These are phyloP conservation scores for Sylvietta virens DNA, from an alignment of 2,113 vertebrate genomes.

Conservation along the genomic window DNA sequence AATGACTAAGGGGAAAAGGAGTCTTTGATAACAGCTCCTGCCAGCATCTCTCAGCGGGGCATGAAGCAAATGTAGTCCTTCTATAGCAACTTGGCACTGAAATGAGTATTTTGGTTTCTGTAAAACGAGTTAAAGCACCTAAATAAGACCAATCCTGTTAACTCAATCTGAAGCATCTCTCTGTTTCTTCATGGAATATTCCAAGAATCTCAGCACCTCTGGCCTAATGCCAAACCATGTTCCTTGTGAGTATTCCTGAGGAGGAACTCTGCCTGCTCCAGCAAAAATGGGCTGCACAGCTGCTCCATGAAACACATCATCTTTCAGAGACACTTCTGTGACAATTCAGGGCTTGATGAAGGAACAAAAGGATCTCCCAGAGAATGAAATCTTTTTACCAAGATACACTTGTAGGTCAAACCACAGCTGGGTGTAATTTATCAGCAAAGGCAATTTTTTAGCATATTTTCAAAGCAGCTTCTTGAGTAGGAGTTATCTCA, in stretches of 20 bases:
- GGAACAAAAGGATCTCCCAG: neutral
- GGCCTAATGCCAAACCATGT: neutral
- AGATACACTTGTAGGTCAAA: neutral
- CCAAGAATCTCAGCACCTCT: neutral
- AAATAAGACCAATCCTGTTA: neutral
- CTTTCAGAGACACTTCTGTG: neutral
- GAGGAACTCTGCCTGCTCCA: neutral
- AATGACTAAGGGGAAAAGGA: slow-evolving; percentile 29
- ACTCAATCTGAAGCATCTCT: neutral
- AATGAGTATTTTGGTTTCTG: neutral
- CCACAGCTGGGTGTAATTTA: neutral
- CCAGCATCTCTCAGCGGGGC: slow-evolving; percentile 36
- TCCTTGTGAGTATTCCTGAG: neutral
- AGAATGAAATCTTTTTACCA: neutral
- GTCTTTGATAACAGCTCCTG: slow-evolving; percentile 25
- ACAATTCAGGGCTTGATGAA: neutral
- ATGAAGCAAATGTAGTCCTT: neutral
- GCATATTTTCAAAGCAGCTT: neutral
- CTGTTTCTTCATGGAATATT: neutral
- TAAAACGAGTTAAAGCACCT: neutral
- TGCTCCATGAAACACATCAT: neutral
- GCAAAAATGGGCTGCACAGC: neutral
- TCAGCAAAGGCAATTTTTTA: neutral
- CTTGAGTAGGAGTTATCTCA: neutral
- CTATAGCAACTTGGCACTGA: neutral